Evolutionary conservation across 2,113 vertebrate genomes (phyloP).

Genomic region (Larimichthys crocea): DNA sequence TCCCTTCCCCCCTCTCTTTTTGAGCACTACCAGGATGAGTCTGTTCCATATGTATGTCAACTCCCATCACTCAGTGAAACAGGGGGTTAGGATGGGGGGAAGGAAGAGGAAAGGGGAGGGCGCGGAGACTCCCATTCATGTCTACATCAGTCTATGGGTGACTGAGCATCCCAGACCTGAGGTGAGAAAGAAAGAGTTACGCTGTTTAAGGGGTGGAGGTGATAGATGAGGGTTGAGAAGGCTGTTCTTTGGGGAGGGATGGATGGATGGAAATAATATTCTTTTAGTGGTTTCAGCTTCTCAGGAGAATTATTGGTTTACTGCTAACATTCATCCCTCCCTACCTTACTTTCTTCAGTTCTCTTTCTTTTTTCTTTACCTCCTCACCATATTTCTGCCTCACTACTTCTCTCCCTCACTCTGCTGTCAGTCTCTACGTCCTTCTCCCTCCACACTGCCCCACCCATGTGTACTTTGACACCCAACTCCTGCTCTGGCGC

Average conservation of each 20-base stretch:
- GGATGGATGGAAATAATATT: constrained; percentile 63
- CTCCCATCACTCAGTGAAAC: constrained; percentile 65
- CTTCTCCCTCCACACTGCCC: constrained; percentile 38
- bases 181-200: constrained; percentile 48
- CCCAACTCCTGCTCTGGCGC: constrained; percentile 50
- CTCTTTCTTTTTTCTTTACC: constrained; percentile 2
- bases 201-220: constrained; percentile 54
- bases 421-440: constrained; percentile 33
- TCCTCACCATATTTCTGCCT: constrained; percentile 26
- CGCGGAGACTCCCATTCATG: constrained; percentile 31
- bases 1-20: constrained; percentile 11
- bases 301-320: constrained; percentile 47
- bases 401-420: constrained; percentile 8
- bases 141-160: constrained; percentile 47
- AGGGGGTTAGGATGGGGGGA: neutral
- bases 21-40: constrained; percentile 70
- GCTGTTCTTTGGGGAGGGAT: constrained; percentile 45
- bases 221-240: constrained; percentile 53
- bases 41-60: constrained; percentile 79
- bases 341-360: constrained; percentile 25
- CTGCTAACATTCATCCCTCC: constrained; percentile 39
- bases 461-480: constrained; percentile 75
- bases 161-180: constrained; percentile 58
- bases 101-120: constrained; percentile 1
- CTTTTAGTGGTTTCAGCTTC: constrained; percentile 53